Conservation (phyloP, 2,113 vertebrate genomes). For the Odocoileus hemionus region DNA sequence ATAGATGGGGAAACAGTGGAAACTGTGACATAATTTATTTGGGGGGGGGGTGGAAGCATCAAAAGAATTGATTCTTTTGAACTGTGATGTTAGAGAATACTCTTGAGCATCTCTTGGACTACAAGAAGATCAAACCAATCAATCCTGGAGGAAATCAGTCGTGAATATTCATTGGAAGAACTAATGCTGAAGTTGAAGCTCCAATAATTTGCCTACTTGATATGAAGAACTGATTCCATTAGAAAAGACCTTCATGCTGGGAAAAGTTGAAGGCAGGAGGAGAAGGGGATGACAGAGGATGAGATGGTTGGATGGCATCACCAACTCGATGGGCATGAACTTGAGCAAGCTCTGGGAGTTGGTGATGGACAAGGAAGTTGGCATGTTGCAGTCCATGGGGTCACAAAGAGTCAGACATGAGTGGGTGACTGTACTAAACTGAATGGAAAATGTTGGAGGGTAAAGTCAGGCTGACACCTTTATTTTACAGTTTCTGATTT, state of each 20-base stretch:
- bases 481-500: background rate
- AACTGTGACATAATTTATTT: background rate
- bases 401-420: background rate
- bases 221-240: background rate
- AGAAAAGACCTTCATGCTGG: background rate
- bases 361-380: background rate
- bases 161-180: background rate
- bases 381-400: background rate
- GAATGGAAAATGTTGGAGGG: background rate
- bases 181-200: background rate
- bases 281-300: background rate
- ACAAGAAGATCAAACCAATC: background rate
- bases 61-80: background rate
- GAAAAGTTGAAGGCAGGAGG: background rate
- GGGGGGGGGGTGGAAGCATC: background rate
- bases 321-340: fast-evolving
- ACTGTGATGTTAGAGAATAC: background rate
- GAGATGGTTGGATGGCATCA: background rate
- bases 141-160: background rate
- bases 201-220: background rate
- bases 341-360: background rate
- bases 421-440: background rate
- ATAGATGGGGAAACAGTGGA: background rate
- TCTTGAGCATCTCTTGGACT: background rate
- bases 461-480: background rate